phyloP scores from a whole-genome alignment of 1,140 invertebrate species.

The Ceratosolen fusciceps region DNA sequence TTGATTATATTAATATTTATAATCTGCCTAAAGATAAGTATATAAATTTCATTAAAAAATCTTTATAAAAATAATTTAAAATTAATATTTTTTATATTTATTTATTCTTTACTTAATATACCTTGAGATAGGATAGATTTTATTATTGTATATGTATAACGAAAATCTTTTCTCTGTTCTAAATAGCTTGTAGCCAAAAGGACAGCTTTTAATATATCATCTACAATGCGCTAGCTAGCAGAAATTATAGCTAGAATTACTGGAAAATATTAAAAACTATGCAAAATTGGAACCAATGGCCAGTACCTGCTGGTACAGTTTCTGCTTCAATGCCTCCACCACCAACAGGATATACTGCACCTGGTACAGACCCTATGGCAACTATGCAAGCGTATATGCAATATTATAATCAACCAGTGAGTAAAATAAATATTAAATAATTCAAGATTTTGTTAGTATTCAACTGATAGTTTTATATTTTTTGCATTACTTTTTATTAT shows the following conservation, averaged over 20 bases:
- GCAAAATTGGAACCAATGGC: conserved; percentile 72
- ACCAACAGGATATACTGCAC: conserved; percentile 64
- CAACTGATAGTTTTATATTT: conserved; percentile 20
- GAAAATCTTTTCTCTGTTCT: conserved; percentile 42
- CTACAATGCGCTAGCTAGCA: conserved; percentile 41
- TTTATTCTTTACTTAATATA: conserved; percentile 24
- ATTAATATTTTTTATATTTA: conserved; percentile 5
- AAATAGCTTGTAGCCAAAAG: conserved; percentile 48
- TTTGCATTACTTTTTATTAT: neutral
- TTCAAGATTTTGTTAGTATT: neutral
- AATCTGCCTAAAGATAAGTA: neutral
- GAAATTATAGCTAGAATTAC: conserved; percentile 35
- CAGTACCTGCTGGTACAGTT: conserved; percentile 64
- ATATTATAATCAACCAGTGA: conserved; percentile 71
- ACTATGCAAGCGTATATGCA: conserved; percentile 70
- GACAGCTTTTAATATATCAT: conserved; percentile 44
- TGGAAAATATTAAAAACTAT: conserved; percentile 54
- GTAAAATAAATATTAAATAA: conserved; percentile 52
- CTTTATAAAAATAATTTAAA: neutral
- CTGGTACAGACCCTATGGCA: conserved; percentile 67
- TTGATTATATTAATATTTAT: neutral
- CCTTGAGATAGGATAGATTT: conserved; percentile 14
- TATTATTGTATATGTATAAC: conserved; percentile 35
- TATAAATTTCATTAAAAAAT: neutral
- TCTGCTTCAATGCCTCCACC: conserved; percentile 65